These are phyloP conservation scores for Morinoia aosen DNA, from an alignment of 2,888 invertebrate genomes.

Conservation along the genomic window DNA sequence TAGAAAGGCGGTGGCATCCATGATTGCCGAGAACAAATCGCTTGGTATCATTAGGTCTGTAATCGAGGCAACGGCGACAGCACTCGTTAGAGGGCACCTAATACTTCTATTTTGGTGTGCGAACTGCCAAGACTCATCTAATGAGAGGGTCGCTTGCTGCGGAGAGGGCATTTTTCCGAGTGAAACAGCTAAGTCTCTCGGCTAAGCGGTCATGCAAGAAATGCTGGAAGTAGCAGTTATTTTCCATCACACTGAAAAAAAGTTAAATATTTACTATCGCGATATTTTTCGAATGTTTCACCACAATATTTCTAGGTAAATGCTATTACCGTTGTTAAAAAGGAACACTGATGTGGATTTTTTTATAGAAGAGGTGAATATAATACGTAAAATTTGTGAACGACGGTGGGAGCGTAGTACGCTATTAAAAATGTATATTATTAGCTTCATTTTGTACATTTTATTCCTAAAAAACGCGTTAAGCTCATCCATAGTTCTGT, in stretches of 20 bases:
- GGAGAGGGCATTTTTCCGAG: background rate
- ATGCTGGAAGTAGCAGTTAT: background rate
- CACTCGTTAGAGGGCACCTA: slow-evolving; percentile 23
- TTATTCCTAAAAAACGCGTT: too few species aligned
- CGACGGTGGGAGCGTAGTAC: too few species aligned
- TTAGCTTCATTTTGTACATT: too few species aligned
- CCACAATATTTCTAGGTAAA: too few species aligned
- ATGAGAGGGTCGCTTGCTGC: background rate
- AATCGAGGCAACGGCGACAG: slow-evolving; percentile 26
- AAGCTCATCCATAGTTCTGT: too few species aligned
- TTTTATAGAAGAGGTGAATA: too few species aligned
- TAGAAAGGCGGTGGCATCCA: slow-evolving; percentile 50
- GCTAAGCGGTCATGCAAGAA: background rate
- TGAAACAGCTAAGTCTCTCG: background rate
- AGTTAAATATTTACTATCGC: background rate
- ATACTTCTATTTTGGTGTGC: slow-evolving; percentile 25
- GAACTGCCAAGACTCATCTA: background rate
- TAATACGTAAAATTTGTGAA: too few species aligned
- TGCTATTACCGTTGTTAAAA: too few species aligned
- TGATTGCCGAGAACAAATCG: slow-evolving; percentile 33
- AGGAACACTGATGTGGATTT: too few species aligned
- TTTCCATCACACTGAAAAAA: background rate
- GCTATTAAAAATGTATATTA: too few species aligned
- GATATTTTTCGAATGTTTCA: background rate
- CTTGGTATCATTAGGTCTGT: slow-evolving; percentile 29